Evolutionary conservation across 2,888 invertebrate genomes (phyloP).

Genomic region (Tuberolachnus salignus): DNA sequence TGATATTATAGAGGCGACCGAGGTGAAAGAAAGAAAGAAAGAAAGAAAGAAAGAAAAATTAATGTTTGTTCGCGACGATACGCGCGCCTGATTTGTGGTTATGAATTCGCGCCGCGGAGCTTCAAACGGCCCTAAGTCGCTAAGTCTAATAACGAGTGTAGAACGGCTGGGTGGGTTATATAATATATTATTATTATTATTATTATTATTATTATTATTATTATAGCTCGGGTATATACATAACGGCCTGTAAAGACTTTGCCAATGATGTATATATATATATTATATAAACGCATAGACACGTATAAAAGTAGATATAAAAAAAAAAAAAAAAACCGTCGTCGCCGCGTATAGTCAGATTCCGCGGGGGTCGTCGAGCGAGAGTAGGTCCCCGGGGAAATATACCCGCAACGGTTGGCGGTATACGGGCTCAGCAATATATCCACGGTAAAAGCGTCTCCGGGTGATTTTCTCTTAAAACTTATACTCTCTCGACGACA

Average conservation of each 20-base stretch:
- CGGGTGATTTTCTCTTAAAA: slow-evolving; percentile 40
- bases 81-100: no score
- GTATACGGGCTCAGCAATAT: no score
- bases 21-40: no score
- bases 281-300: background rate
- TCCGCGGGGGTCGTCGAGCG: slow-evolving; percentile 8
- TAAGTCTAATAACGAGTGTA: background rate
- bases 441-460: background rate
- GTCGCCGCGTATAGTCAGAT: slow-evolving; percentile 6
- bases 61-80: no score
- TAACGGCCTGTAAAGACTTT: slow-evolving; percentile 6
- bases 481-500: slow-evolving; percentile 13
- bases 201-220: no score
- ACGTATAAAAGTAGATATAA: slow-evolving; percentile 1
- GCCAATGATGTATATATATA: slow-evolving; percentile 9
- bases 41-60: no score
- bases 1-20: no score
- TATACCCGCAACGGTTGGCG: slow-evolving; percentile 2
- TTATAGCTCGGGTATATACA: no score
- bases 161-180: no score
- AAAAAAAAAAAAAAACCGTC: slow-evolving; percentile 20
- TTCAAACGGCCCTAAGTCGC: no score
- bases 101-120: no score
- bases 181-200: no score
- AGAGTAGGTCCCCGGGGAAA: slow-evolving; percentile 35